Percentiles rank a stretch among this genome's conserved stretches.
Conservation (phyloP, 1,140 invertebrate genomes). For the Tribolium castaneum region DNA sequence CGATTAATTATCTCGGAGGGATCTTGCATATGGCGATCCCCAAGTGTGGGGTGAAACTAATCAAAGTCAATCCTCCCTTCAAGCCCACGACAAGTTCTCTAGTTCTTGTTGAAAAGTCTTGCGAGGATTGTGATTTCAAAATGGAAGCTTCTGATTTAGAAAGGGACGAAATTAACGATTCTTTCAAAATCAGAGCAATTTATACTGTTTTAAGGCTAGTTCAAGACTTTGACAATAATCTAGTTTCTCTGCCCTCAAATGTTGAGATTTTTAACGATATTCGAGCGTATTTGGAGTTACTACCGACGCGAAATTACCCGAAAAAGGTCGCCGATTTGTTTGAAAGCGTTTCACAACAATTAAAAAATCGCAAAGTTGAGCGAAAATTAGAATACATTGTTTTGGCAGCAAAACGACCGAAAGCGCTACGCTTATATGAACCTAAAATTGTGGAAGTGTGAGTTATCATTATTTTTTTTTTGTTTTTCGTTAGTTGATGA, state of each 20-base stretch:
- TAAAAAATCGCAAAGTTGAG: slow-evolving; percentile 66
- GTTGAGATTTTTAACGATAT: slow-evolving; percentile 66
- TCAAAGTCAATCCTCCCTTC: slow-evolving; percentile 76
- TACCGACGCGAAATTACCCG: slow-evolving; percentile 74
- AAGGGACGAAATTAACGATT: slow-evolving; percentile 67
- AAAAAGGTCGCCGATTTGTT: slow-evolving; percentile 66
- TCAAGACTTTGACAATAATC: slow-evolving; percentile 64
- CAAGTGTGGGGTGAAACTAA: slow-evolving; percentile 66
- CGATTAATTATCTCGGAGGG: slow-evolving; percentile 80
- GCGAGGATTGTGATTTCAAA: slow-evolving; percentile 57
- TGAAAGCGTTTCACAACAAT: slow-evolving; percentile 63
- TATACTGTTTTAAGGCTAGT: slow-evolving; percentile 68
- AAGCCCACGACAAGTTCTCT: slow-evolving; percentile 69
- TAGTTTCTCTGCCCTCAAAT: slow-evolving; percentile 59
- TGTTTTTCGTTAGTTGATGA: slow-evolving; percentile 44
- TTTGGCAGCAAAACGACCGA: slow-evolving; percentile 77
- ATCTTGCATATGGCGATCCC: slow-evolving; percentile 74
- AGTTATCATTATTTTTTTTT: slow-evolving; percentile 60
- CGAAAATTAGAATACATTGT: slow-evolving; percentile 70
- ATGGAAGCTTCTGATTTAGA: slow-evolving; percentile 69
- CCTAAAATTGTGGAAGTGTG: slow-evolving; percentile 85
- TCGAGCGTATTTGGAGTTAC: slow-evolving; percentile 64
- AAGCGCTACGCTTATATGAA: slow-evolving; percentile 84
- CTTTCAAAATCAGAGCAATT: slow-evolving; percentile 72
- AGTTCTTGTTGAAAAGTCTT: slow-evolving; percentile 66